phyloP scores from a whole-genome alignment of 2,797 vertebrate species.

The Sylvia borin region DNA sequence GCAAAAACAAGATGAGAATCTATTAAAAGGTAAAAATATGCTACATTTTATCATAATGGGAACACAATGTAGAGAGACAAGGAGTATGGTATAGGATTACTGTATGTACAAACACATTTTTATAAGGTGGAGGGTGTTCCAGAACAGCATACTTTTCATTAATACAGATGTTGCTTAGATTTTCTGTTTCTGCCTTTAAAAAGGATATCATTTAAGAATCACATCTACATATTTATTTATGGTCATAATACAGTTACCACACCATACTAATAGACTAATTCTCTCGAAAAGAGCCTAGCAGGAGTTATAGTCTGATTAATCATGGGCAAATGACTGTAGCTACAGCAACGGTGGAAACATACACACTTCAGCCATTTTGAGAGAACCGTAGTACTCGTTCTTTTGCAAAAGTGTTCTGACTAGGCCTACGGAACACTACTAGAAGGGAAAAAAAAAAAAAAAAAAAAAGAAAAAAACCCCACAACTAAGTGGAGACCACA shows the following conservation, averaged over 20 bases:
- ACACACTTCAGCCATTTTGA: not conserved
- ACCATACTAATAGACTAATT: not conserved
- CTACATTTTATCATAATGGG: not conserved
- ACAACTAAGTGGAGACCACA: not conserved
- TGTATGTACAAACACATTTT: not conserved
- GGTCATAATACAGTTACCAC: not conserved
- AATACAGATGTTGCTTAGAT: not conserved
- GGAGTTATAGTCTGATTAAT: not conserved
- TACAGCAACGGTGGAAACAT: not conserved
- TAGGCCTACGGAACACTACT: not conserved
- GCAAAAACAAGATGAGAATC: not conserved
- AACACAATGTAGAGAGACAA: not conserved
- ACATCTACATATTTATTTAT: not conserved
- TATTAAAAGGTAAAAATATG: not conserved
- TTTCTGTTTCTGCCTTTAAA: not conserved
- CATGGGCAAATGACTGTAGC: not conserved
- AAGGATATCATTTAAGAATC: not conserved
- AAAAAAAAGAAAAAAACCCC: rapidly evolving
- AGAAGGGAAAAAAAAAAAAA: not conserved
- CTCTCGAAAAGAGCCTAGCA: not conserved
- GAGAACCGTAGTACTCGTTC: not conserved
- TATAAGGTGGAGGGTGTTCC: not conserved
- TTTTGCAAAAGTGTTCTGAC: not conserved
- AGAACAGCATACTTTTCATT: not conserved
- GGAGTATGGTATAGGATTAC: not conserved